Evolutionary conservation across 2,888 invertebrate genomes (phyloP).

Genomic region (Sceliomorpha sp.): DNA sequence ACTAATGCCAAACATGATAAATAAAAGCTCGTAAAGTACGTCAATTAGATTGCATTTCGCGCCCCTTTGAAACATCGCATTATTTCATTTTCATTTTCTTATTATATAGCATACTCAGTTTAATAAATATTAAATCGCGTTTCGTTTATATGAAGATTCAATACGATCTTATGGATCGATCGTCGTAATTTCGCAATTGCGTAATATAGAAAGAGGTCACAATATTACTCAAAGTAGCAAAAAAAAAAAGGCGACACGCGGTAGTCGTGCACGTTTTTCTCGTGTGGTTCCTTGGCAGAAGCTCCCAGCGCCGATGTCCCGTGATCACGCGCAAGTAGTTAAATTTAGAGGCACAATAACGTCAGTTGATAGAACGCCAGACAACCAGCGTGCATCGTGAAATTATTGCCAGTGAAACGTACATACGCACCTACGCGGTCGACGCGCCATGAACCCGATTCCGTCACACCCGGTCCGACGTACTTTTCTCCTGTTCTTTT

Average conservation of each 20-base stretch:
- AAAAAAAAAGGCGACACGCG: constrained; percentile 15
- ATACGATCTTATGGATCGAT: too few relatives aligned
- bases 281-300: constrained; percentile 11
- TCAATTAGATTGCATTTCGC: too few relatives aligned
- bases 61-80: too few relatives aligned
- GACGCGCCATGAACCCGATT: constrained; percentile 25
- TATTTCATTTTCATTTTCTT: too few relatives aligned
- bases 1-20: too few relatives aligned
- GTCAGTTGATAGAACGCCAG: constrained; percentile 69
- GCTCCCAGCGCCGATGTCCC: constrained; percentile 20
- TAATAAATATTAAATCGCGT: too few relatives aligned
- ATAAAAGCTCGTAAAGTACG: too few relatives aligned
- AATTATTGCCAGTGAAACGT: constrained; percentile 51
- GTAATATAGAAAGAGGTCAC: constrained; percentile 17
- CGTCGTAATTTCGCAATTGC: constrained; percentile 24
- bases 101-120: too few relatives aligned
- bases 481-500: too few relatives aligned
- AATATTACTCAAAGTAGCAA: constrained; percentile 1
- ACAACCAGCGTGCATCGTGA: constrained; percentile 50
- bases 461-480: too few relatives aligned
- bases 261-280: constrained; percentile 71
- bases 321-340: constrained; percentile 31
- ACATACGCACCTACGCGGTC: constrained; percentile 30
- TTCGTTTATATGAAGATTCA: too few relatives aligned
- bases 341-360: constrained; percentile 67